Base-by-base conservation (phyloP, 2,113 vertebrate genomes). In the Triplophysa dalaica region DNA sequence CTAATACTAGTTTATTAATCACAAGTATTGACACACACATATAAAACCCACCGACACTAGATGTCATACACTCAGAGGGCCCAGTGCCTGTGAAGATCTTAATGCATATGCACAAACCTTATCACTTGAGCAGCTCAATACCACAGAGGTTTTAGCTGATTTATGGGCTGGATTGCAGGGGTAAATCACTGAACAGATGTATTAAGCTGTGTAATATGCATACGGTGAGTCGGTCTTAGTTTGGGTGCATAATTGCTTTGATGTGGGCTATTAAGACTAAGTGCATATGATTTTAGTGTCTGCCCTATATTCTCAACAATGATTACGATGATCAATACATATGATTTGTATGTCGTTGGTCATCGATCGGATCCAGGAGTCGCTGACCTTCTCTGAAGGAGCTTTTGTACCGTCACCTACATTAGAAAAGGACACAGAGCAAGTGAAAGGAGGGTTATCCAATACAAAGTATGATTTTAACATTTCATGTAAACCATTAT, bases 191-290 rank as follows among this genome's bases (percentile, higher is more conserved):
- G 81, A 90, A 88, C 88, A 84, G 89, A 91, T 88, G 80, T 87
- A 92, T 90, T 86, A 85, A 80, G 17, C 78, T 56, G 85, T 77
- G 85, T 90, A 90, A 90, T 92, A 92, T 69, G 72, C 65, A 69
- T 60, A 81, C 24, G 70, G 38, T 17, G 54, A 89, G 90, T 92
- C 88, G 91, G 89, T 87, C 58, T 87, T 89, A 93, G 89, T 95
- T 94, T 94, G 91, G 92, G 92, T 92, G 93, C 91, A 93, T 96
- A 96, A 96, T 94, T 94, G 91, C 93, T 95, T 94, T 95, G 95
- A 95, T 95, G 94, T 94, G 93, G 91, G 94, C 94, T 94, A 96
- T 97, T 96, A 97, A 93, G 94, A 90, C 94, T 97, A 97, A 96
- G 94, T 96, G 95, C 94, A 92, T 94, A 89, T 90, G 91, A 94